Percentiles rank a stretch among this genome's conserved stretches.
phyloP scores from a whole-genome alignment of 2,888 invertebrate species.

The Trachelus iudaicus region DNA sequence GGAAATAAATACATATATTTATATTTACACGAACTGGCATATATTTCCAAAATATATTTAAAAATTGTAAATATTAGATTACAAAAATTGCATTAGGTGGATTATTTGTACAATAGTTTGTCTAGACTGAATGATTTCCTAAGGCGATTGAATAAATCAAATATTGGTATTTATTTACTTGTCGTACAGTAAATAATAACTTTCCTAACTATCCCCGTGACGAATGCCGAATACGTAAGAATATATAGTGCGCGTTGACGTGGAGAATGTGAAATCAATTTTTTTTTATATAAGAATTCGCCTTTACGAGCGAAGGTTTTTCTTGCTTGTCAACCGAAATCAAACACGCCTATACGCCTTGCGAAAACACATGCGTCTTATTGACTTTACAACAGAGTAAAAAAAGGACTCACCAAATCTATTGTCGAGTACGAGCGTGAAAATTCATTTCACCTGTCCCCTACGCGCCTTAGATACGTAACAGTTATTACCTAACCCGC shows the following conservation, averaged over 20 bases:
- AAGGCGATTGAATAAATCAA: neutral
- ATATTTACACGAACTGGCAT: no score
- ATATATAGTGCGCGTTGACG: neutral
- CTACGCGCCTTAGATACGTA: slow-evolving; percentile 4
- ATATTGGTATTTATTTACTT: neutral
- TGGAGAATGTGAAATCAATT: neutral
- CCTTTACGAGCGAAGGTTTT: neutral
- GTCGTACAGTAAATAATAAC: neutral
- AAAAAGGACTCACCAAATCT: neutral
- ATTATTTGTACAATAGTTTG: neutral
- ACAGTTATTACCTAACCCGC: slow-evolving; percentile 11
- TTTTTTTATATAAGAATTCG: neutral
- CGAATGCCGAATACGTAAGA: neutral
- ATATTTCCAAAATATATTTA: no score
- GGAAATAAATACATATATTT: no score
- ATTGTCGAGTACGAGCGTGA: slow-evolving; percentile 8
- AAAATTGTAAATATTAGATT: neutral
- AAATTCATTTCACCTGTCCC: slow-evolving; percentile 12
- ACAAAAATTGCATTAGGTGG: neutral
- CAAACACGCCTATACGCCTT: neutral
- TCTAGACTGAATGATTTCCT: slow-evolving; percentile 4
- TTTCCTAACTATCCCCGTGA: neutral
- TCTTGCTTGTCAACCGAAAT: neutral
- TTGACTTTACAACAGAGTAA: neutral
- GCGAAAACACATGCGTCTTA: slow-evolving; percentile 1